phyloP scores from a whole-genome alignment of 1,140 invertebrate genomes.

The Acromyrmex echinatior region DNA sequence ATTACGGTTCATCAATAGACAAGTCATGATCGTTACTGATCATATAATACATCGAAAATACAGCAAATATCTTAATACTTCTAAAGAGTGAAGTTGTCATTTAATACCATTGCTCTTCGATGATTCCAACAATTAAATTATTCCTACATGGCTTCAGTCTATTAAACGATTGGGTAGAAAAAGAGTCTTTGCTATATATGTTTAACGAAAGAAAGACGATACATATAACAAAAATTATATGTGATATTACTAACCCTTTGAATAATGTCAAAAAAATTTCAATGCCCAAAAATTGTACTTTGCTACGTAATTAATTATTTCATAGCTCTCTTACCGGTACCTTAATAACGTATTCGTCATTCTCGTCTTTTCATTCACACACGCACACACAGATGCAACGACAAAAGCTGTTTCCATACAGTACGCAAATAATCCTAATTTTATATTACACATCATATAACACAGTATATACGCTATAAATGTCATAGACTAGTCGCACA shows the following conservation, averaged over 20 bases:
- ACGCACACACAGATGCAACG: background rate
- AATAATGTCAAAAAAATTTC: background rate
- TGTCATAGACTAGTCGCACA: background rate
- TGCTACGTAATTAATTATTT: background rate
- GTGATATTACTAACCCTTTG: background rate
- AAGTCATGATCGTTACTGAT: background rate
- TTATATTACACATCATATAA: background rate
- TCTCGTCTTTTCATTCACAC: background rate
- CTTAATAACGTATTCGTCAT: background rate
- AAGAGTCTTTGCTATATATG: background rate
- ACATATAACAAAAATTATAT: background rate
- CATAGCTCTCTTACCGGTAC: background rate
- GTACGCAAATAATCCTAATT: conserved; percentile 13
- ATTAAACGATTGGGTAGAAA: conserved; percentile 1
- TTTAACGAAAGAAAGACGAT: background rate
- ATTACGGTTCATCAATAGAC: background rate
- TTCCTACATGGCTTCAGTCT: conserved; percentile 5
- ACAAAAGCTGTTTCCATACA: background rate
- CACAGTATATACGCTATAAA: too few relatives aligned
- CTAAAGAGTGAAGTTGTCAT: background rate
- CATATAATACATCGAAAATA: conserved; percentile 10
- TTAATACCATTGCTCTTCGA: background rate
- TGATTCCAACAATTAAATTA: conserved; percentile 16
- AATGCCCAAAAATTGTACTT: background rate
- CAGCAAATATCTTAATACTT: background rate